Conservation (phyloP, 2,888 invertebrate genomes). For the Campoplex capitator region DNA sequence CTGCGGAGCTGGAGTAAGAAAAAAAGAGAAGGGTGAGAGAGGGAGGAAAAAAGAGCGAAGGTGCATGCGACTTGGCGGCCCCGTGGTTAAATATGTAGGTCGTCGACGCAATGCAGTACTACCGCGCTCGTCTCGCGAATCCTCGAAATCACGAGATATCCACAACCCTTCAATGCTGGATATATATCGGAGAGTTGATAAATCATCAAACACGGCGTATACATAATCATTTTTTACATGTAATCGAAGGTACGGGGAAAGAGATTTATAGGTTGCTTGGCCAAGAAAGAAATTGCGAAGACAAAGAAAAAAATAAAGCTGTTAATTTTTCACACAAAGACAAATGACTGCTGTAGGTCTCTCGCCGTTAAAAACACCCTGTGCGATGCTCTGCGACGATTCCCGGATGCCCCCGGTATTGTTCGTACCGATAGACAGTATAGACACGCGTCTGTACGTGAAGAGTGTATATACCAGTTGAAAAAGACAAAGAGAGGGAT, state of each 20-base stretch:
- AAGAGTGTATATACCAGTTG: neutral
- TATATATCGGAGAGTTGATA: slow-evolving; percentile 10
- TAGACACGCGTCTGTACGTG: slow-evolving; percentile 44
- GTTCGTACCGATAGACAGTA: slow-evolving; percentile 1
- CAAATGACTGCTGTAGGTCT: neutral
- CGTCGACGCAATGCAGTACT: slow-evolving; percentile 82
- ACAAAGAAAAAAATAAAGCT: neutral
- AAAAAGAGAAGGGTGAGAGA: neutral
- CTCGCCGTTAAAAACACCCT: slow-evolving; percentile 12
- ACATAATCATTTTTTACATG: neutral
- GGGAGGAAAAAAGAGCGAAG: neutral
- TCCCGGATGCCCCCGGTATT: slow-evolving; percentile 59
- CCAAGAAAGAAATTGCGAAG: too few relatives aligned
- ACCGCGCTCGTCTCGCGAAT: slow-evolving; percentile 65
- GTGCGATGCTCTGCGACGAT: slow-evolving; percentile 45
- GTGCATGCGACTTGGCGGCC: slow-evolving; percentile 75
- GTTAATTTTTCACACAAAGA: neutral
- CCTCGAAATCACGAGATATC: slow-evolving; percentile 55
- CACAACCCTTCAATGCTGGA: slow-evolving; percentile 3
- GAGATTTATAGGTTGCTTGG: too few relatives aligned
- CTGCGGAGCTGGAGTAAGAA: neutral
- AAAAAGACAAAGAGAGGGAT: slow-evolving; percentile 3
- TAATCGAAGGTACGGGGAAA: too few relatives aligned
- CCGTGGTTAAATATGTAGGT: slow-evolving; percentile 79
- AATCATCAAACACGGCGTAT: too few relatives aligned